phyloP scores from a whole-genome alignment of 2,797 vertebrate genomes.

The Sphenodon punctatus region DNA sequence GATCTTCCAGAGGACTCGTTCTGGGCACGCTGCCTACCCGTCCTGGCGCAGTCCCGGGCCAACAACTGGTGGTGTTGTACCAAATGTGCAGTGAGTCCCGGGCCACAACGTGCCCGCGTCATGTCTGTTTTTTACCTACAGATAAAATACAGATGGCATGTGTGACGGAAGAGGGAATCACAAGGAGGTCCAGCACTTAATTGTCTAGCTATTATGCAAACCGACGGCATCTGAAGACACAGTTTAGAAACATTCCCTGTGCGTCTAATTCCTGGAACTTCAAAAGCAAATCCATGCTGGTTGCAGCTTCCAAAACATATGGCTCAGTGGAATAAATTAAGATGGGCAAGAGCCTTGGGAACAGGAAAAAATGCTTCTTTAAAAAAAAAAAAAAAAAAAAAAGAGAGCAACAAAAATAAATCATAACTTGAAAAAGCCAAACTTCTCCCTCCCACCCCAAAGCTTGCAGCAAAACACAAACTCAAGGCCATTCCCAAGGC shows the following conservation, averaged over 20 bases:
- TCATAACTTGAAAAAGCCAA: conserved; percentile 55
- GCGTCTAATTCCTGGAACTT: conserved; percentile 38
- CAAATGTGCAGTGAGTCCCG: no score
- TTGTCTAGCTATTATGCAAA: background rate
- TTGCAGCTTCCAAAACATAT: conserved; percentile 34
- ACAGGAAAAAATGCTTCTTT: background rate
- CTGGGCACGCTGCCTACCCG: no score
- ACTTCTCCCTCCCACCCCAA: conserved; percentile 57
- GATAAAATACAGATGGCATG: no score
- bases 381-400: no score
- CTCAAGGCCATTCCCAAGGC: conserved; percentile 74
- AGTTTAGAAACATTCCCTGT: background rate
- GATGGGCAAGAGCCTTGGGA: conserved; percentile 57
- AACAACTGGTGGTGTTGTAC: no score
- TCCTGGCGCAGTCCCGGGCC: no score
- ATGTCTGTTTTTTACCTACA: no score
- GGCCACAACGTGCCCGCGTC: no score
- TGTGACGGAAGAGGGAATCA: background rate
- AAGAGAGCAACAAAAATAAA: conserved; percentile 62
- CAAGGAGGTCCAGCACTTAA: background rate
- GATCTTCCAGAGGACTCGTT: no score
- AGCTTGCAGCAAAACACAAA: conserved; percentile 65
- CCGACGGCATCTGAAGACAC: background rate
- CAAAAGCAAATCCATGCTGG: conserved; percentile 13
- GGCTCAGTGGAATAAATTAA: conserved; percentile 53